A percentile compares a stretch with the other conserved stretches of the same genome.
These are phyloP conservation scores for Hydrozoanthus tunicans DNA, from an alignment of 64 coral and sea anemone genomes.

Conservation along the genomic window DNA sequence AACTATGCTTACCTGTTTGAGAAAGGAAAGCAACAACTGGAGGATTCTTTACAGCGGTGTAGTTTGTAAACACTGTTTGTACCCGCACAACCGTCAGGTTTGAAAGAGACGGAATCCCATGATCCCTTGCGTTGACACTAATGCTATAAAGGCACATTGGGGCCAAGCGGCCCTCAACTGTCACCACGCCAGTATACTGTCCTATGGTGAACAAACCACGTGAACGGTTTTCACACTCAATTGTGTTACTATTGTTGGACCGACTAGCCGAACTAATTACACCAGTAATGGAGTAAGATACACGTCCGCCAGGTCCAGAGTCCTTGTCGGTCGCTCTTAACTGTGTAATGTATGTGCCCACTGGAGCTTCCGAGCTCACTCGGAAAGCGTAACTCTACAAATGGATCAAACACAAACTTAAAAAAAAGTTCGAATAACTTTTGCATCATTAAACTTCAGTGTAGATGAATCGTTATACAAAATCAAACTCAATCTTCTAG, in stretches of 20 bases:
- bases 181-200: constrained; percentile 27
- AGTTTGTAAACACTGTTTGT: constrained; percentile 41
- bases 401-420: no score
- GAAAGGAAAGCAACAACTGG: constrained; percentile 49
- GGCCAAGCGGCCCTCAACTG: constrained; percentile 34
- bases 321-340: constrained; percentile 56
- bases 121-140: constrained; percentile 56
- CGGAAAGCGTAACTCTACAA: constrained; percentile 4
- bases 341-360: constrained; percentile 22
- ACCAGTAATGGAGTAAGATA: constrained; percentile 27
- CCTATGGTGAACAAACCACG: constrained; percentile 34
- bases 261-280: neutral
- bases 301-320: constrained; percentile 35
- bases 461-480: no score
- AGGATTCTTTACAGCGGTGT: neutral
- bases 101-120: constrained; percentile 51
- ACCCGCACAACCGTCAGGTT: constrained; percentile 29
- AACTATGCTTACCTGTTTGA: constrained; percentile 19
- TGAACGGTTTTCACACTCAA: constrained; percentile 37
- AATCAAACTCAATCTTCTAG: no score
- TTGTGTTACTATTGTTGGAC: neutral
- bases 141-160: constrained; percentile 52
- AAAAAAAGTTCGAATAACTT: no score
- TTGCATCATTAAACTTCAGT: no score
- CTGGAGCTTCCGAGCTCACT: constrained; percentile 14